These are phyloP conservation scores for Limonius californicus DNA, from an alignment of 1,140 invertebrate species.

Conservation along the genomic window DNA sequence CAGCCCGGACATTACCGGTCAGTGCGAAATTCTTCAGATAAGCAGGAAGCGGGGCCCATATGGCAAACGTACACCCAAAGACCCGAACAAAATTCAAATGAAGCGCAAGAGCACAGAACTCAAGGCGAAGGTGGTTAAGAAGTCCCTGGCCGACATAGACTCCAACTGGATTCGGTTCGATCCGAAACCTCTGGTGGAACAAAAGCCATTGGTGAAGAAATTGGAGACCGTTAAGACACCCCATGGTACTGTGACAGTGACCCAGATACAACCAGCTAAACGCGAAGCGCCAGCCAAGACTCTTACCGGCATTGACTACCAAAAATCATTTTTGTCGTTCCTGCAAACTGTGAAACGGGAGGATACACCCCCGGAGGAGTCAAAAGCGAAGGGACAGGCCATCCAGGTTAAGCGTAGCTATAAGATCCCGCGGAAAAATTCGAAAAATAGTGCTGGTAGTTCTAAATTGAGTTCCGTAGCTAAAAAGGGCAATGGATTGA, in stretches of 20 bases:
- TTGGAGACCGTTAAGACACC: background rate
- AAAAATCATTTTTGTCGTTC: slow-evolving; percentile 29
- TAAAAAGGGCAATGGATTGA: too few relatives aligned
- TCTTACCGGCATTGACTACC: background rate
- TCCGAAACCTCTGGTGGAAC: background rate
- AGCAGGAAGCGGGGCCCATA: background rate
- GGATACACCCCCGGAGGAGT: background rate
- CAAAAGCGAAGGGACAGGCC: background rate
- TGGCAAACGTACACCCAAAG: background rate
- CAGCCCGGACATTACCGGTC: background rate
- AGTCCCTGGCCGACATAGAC: background rate
- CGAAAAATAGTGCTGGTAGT: background rate
- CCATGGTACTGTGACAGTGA: background rate
- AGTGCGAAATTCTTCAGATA: background rate
- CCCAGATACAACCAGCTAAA: background rate
- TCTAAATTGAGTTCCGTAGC: too few relatives aligned
- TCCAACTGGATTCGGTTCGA: background rate
- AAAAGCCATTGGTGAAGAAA: too few relatives aligned
- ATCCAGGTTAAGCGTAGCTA: background rate
- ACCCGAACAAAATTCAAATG: background rate
- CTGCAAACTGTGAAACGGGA: slow-evolving; percentile 15
- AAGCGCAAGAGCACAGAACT: background rate
- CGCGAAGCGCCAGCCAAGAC: background rate
- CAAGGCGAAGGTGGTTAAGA: background rate
- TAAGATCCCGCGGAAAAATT: background rate